Percentiles rank a stretch among this genome's conserved stretches.
phyloP scores from a whole-genome alignment of 1,140 invertebrate species.

The Formica selysi region DNA sequence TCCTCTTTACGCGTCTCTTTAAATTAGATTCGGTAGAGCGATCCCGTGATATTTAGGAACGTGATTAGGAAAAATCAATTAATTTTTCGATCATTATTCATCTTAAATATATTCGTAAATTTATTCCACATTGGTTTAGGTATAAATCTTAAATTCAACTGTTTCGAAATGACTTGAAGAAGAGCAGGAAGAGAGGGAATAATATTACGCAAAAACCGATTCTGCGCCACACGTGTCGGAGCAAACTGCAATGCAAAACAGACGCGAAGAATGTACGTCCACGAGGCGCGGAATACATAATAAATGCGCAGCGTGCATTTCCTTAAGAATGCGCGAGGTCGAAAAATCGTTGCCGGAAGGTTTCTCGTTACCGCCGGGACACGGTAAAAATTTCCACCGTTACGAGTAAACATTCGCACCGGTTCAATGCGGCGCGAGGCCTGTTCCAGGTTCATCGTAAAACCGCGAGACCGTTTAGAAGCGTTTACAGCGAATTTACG shows the following conservation, averaged over 20 bases:
- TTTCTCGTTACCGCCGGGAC: conserved; percentile 54
- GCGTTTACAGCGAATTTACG: conserved; percentile 63
- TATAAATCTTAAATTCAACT: not conserved
- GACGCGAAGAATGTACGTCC: not conserved
- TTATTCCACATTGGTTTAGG: conserved; percentile 3
- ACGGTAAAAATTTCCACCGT: conserved; percentile 46
- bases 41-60: not conserved
- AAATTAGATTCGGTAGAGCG: conserved; percentile 20
- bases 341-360: conserved; percentile 55
- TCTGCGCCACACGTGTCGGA: not conserved
- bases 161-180: not conserved
- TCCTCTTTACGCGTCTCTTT: not conserved
- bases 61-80: conserved; percentile 11
- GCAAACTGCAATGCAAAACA: conserved; percentile 23
- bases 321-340: conserved; percentile 17
- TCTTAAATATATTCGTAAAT: not conserved
- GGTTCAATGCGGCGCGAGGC: not conserved
- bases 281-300: conserved; percentile 42
- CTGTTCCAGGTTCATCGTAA: conserved; percentile 51
- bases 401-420: conserved; percentile 51
- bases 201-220: conserved; percentile 28
- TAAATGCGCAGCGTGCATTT: conserved; percentile 30
- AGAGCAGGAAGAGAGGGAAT: not conserved
- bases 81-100: conserved; percentile 17
- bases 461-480: conserved; percentile 60